These are phyloP conservation scores for Merodon equestris DNA, from an alignment of 2,888 invertebrate genomes.

Conservation along the genomic window DNA sequence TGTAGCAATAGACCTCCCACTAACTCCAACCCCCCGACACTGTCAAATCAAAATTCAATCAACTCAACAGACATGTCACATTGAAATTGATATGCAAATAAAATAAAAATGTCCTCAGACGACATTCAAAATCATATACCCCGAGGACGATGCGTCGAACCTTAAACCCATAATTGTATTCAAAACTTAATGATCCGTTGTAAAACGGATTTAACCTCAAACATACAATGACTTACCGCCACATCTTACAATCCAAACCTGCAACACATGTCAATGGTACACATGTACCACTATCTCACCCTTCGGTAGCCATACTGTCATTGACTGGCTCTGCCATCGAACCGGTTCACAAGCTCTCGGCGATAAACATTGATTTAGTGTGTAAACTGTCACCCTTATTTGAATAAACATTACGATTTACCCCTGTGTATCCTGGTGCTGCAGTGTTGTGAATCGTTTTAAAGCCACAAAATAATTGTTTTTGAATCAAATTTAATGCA, in stretches of 20 bases:
- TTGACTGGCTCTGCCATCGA: too few relatives aligned
- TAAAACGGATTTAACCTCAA: slow-evolving; percentile 63
- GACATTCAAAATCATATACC: slow-evolving; percentile 7
- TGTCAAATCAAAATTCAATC: slow-evolving; percentile 57
- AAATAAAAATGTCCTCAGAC: slow-evolving; percentile 16
- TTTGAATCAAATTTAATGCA: slow-evolving; percentile 35
- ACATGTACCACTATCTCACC: too few relatives aligned
- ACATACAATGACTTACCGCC: slow-evolving; percentile 49
- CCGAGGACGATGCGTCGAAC: slow-evolving; percentile 12
- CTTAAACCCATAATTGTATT: slow-evolving; percentile 53
- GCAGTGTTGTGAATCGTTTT: slow-evolving; percentile 15
- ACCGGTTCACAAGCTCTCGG: background rate
- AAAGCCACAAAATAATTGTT: slow-evolving; percentile 46
- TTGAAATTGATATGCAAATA: slow-evolving; percentile 57
- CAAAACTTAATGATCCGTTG: slow-evolving; percentile 68
- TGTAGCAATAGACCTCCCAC: slow-evolving; percentile 21
- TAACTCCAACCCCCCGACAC: slow-evolving; percentile 15
- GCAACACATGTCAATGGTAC: too few relatives aligned
- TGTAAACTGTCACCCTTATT: slow-evolving; percentile 55
- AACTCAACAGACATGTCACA: slow-evolving; percentile 29
- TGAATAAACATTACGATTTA: slow-evolving; percentile 39
- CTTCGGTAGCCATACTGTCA: too few relatives aligned
- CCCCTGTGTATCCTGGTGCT: too few relatives aligned
- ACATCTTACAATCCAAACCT: slow-evolving; percentile 42
- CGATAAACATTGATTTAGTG: slow-evolving; percentile 41